phyloP scores from a whole-genome alignment of 2,797 vertebrate species.

The Botia kubotai region DNA sequence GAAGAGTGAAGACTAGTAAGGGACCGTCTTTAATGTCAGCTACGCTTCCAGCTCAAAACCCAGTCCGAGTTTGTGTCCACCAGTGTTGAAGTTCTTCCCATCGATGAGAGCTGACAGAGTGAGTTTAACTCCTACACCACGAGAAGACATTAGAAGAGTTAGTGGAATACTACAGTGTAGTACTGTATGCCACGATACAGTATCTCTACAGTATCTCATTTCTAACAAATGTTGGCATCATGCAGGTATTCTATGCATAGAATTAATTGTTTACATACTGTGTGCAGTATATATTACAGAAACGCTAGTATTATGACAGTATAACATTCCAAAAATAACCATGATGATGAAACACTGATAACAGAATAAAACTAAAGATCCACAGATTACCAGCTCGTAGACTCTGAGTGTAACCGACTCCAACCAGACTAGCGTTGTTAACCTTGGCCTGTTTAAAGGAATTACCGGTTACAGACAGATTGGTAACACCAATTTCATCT shows the following conservation, averaged over 20 bases:
- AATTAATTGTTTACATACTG: background rate
- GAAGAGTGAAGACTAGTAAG: background rate
- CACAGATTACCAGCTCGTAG: conserved; percentile 85
- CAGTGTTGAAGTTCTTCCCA: conserved; percentile 92
- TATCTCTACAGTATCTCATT: too few species aligned
- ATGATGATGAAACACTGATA: too few species aligned
- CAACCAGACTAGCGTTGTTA: conserved; percentile 93
- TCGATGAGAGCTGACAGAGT: conserved; percentile 92
- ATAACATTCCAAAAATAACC: too few species aligned
- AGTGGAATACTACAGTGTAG: background rate
- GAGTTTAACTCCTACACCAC: conserved; percentile 86
- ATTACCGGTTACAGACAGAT: background rate
- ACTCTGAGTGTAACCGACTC: conserved; percentile 91
- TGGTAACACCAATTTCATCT: too few species aligned
- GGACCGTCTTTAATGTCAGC: background rate
- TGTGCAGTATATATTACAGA: too few species aligned
- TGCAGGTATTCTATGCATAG: background rate
- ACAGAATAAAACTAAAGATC: background rate
- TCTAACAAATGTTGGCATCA: background rate
- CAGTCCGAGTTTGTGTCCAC: conserved; percentile 93
- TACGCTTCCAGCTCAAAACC: conserved; percentile 95
- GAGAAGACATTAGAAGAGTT: background rate
- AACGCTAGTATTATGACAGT: background rate
- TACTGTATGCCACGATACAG: background rate
- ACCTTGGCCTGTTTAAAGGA: conserved; percentile 87